These are phyloP conservation scores for Myotis yumanensis DNA, from an alignment of 2,113 vertebrate species.

Conservation along the genomic window DNA sequence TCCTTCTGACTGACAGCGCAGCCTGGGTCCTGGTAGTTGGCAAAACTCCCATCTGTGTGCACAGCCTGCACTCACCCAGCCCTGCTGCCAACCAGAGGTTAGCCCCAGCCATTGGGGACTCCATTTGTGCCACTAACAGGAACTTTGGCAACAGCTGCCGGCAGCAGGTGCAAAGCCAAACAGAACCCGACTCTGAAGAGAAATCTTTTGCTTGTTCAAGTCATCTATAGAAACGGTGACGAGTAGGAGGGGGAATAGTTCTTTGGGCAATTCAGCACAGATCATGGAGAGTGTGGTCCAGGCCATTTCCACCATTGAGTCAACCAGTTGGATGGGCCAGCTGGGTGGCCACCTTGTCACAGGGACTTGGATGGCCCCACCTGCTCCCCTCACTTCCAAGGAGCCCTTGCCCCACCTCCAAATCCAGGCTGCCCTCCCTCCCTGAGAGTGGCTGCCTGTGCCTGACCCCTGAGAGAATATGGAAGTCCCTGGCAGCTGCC, in stretches of 20 bases:
- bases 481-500: not conserved
- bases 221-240: constrained; percentile 66
- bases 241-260: not conserved
- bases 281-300: not conserved
- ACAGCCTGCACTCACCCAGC: constrained; percentile 47
- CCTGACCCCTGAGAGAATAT: not conserved
- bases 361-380: not conserved
- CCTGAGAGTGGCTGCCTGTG: not conserved
- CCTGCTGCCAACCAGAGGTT: constrained; percentile 62
- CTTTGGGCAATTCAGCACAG: constrained; percentile 43
- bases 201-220: constrained; percentile 60
- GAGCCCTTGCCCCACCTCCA: not conserved
- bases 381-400: constrained; percentile 46
- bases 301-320: constrained; percentile 4
- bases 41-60: constrained; percentile 59
- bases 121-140: constrained; percentile 70
- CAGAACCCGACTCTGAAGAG: constrained; percentile 64
- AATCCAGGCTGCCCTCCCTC: not conserved
- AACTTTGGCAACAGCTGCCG: constrained; percentile 70
- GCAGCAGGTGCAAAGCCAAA: constrained; percentile 77
- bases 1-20: not conserved
- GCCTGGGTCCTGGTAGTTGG: constrained; percentile 23
- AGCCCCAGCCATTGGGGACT: constrained; percentile 61
- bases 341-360: constrained; percentile 28
- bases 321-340: constrained; percentile 37